Base-by-base conservation (phyloP, 2,888 invertebrate genomes). In the Sarcophaga rosellei region DNA sequence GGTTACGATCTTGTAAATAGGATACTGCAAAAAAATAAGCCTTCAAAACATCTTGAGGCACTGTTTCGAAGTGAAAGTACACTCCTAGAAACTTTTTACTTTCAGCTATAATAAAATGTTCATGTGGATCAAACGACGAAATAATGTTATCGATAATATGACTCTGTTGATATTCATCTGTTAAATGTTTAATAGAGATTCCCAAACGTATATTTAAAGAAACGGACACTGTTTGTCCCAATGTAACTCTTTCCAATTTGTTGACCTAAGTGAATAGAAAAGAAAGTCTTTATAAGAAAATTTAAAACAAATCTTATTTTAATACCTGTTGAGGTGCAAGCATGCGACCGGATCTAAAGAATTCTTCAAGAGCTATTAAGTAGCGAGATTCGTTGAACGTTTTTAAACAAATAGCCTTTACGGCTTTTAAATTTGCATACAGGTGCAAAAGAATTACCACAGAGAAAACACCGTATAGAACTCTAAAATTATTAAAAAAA, bases 401-500 rank as follows among this genome's bases (percentile, higher is more conserved):
- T 88, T 95, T 95, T 91, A 99, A 94, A 88, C 96, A 95, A 12
- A 99, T 95, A 0, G 97, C 94, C 88, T 95, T 95, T 0, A 99
- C 97, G 2, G 99, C 98, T 89, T 95, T 94, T 91, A 97, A 98
- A 94, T 99, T 99, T 73, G 97, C 96, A 90, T 95, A 95, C 20
- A 99, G 94, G 94, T 99, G 99, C 20, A 98, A 92, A 57, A 94
- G 89, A 59, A 97, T 96, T 92, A 98, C 95, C 15, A 96, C 53
- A 61, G 95, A 89, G 93, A 97, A 98, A 81, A 98, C 92, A n/a
- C 93, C 90, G 94, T 97, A 95, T 65, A 97, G 95, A 89, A 95
- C 94, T 86, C 97, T 97, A 47, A 61, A 61, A 10, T 61, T 17
- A 11, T 61, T 61, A 70, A 61, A 45, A 57, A 59, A 15, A 17